Evolutionary conservation across 2,113 vertebrate species (phyloP).

Genomic region (Psophia crepitans): DNA sequence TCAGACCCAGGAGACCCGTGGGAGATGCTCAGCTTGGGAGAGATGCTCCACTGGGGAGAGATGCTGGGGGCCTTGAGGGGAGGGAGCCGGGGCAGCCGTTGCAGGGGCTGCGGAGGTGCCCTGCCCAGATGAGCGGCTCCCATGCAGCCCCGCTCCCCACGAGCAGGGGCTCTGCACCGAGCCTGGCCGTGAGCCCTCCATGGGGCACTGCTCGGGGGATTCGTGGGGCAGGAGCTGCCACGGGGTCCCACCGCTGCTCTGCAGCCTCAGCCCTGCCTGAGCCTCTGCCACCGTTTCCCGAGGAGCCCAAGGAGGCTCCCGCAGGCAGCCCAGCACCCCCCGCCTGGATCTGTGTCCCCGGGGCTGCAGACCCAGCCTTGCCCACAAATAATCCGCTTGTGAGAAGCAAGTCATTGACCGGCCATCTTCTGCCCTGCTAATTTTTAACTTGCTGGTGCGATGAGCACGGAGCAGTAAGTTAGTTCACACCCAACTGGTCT

Average conservation of each 20-base stretch:
- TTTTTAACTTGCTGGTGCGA: neutral
- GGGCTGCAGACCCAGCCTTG: neutral
- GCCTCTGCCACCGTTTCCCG: neutral
- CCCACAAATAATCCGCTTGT: rapidly evolving
- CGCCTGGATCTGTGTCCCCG: neutral
- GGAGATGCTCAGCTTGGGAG: neutral
- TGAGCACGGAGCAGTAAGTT: rapidly evolving
- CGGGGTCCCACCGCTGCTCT: neutral
- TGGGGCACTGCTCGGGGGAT: neutral
- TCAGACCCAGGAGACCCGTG: rapidly evolving
- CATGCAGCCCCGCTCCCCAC: neutral
- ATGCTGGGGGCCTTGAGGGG: neutral
- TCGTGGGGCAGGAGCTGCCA: neutral
- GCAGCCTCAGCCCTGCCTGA: neutral
- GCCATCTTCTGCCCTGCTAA: neutral
- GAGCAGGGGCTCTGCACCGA: rapidly evolving
- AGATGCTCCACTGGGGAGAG: neutral
- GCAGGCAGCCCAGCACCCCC: neutral
- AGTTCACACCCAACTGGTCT: neutral
- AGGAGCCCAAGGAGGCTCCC: neutral
- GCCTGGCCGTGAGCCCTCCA: neutral
- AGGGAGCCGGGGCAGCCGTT: neutral
- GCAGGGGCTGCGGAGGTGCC: neutral
- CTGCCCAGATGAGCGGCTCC: too few species aligned
- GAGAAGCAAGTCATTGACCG: neutral